Evolutionary conservation across 2,888 invertebrate species (phyloP).

Genomic region (Gibbula magus): DNA sequence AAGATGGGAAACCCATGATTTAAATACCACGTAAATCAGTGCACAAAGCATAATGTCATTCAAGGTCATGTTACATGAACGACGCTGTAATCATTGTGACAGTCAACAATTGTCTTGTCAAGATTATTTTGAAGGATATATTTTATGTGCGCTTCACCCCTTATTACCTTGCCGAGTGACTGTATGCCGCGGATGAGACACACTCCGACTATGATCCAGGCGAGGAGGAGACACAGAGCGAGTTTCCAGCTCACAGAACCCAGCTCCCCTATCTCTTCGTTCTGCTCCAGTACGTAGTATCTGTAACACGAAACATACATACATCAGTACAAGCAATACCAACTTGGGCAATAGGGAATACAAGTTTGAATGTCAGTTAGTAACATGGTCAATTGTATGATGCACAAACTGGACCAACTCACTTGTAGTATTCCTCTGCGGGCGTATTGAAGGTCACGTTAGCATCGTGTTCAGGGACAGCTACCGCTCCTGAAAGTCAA

Average conservation of each 20-base stretch:
- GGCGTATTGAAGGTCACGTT: slow-evolving; percentile 80
- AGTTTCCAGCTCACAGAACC: slow-evolving; percentile 70
- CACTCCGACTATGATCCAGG: slow-evolving; percentile 72
- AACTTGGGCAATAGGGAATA: too few relatives aligned
- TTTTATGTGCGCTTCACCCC: too few relatives aligned
- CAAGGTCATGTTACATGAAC: too few relatives aligned
- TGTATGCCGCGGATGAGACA: slow-evolving; percentile 74
- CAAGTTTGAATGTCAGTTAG: too few relatives aligned
- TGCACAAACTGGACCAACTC: slow-evolving; percentile 74
- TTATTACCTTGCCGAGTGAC: slow-evolving; percentile 72
- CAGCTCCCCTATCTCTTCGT: slow-evolving; percentile 68
- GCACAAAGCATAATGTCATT: too few relatives aligned
- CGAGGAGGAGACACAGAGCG: slow-evolving; percentile 66
- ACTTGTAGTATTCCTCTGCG: slow-evolving; percentile 96
- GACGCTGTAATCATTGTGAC: too few relatives aligned
- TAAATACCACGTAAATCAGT: not conserved
- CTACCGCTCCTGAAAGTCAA: not conserved
- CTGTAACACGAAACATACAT: slow-evolving; percentile 52
- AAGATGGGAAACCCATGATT: not conserved
- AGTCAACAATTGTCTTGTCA: too few relatives aligned
- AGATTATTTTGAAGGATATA: too few relatives aligned
- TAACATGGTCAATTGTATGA: not conserved
- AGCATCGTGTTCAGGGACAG: not conserved
- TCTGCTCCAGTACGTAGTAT: slow-evolving; percentile 69
- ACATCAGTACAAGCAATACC: too few relatives aligned